These are phyloP conservation scores for Acrocephalus scirpaceus DNA, from an alignment of 2,797 vertebrate species.

Conservation along the genomic window DNA sequence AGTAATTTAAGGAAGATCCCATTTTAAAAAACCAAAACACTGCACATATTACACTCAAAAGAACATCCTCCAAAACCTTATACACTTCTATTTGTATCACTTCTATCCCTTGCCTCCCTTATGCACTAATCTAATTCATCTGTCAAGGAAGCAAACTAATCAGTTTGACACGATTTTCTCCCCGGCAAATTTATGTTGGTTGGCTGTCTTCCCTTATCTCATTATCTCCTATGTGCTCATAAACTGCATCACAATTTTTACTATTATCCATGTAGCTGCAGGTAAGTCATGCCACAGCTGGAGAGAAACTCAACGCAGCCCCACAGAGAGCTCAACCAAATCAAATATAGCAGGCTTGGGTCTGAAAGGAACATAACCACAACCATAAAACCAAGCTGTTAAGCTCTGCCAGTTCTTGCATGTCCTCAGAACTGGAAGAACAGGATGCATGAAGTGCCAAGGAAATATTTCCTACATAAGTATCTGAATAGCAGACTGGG, in stretches of 20 bases:
- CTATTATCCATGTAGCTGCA: neutral
- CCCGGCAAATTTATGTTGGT: neutral
- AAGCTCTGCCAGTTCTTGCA: slow-evolving; percentile 16
- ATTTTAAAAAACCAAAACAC: neutral
- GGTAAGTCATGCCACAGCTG: neutral
- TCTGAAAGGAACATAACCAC: neutral
- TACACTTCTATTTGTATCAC: neutral
- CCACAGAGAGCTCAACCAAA: accelerated
- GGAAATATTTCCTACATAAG: neutral
- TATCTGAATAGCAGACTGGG: neutral
- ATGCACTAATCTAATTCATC: neutral
- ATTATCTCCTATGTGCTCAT: neutral
- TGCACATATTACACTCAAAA: neutral
- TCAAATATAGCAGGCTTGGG: neutral
- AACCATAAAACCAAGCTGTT: neutral
- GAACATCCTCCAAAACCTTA: neutral
- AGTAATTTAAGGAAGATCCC: neutral
- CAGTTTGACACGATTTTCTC: neutral
- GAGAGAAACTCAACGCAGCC: neutral
- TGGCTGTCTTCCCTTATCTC: neutral
- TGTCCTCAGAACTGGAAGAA: slow-evolving; percentile 20
- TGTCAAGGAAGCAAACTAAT: neutral
- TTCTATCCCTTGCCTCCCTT: neutral
- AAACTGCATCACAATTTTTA: neutral
- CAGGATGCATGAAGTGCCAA: neutral